Conservation (phyloP, 2,888 invertebrate genomes). For the Cantharis rustica region DNA sequence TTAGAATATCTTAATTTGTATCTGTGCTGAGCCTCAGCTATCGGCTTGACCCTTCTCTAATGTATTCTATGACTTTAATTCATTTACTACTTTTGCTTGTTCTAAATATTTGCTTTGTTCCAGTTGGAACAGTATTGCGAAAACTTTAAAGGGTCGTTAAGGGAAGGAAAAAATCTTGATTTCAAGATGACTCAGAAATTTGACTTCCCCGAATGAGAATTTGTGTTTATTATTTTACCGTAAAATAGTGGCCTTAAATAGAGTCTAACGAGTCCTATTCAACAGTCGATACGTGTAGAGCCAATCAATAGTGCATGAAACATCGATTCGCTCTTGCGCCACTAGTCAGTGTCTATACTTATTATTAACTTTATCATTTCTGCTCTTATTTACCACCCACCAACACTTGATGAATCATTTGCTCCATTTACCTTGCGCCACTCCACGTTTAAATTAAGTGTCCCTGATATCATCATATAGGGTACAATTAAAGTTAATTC, state of each 20-base stretch:
- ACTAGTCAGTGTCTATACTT: conserved; percentile 27
- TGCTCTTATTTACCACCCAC: conserved; percentile 28
- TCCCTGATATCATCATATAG: conserved; percentile 17
- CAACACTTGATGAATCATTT: conserved; percentile 31
- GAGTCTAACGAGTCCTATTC: conserved; percentile 56
- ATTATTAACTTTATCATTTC: conserved; percentile 28
- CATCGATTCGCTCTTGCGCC: conserved; percentile 35
- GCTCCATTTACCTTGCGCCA: conserved; percentile 32
- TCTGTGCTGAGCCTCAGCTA: conserved; percentile 61
- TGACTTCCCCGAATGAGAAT: conserved; percentile 8
- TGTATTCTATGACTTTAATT: conserved; percentile 53
- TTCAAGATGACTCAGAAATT: not conserved
- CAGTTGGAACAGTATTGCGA: not conserved
- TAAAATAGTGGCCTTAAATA: conserved; percentile 54
- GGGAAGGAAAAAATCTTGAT: not conserved
- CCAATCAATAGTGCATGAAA: conserved; percentile 49
- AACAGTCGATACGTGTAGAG: conserved; percentile 50
- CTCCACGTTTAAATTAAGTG: conserved; percentile 16
- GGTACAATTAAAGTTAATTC: conserved; percentile 14
- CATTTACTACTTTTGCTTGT: conserved; percentile 39
- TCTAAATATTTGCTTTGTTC: conserved; percentile 22
- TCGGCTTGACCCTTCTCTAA: conserved; percentile 56
- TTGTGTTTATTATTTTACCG: conserved; percentile 48
- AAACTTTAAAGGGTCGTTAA: not conserved
- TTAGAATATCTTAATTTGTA: conserved; percentile 77